Evolutionary conservation across 2,888 invertebrate species (phyloP), one percentile per base, ranked within the genome.

Genomic region (Congeria kusceri): DNA sequence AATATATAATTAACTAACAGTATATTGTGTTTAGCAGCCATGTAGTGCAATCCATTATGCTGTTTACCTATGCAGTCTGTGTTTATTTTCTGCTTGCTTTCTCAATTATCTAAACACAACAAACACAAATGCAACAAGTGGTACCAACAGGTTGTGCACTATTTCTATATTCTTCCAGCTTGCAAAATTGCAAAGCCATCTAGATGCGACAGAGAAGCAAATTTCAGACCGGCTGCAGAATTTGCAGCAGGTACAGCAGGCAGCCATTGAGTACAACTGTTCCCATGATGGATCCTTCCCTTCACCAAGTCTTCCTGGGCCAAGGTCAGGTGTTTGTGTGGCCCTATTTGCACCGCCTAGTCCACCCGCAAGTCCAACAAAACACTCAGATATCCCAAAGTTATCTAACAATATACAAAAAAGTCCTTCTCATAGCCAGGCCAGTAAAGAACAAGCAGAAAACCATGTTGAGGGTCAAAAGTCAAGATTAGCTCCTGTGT

Each of bases 231-330:
- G 71, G 27, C 72, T 87, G 1, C 57, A 69, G 20, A 44, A 70
- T n/a, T 57, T 87, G 27, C 80, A 83, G 58, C 56, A 74, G 49
- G 68, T 77, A 28, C 86, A 87, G 29, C 79, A 83, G 69, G 63
- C 62, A 25, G 81, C 87, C 4, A 80, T 87, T 47, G 87, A 87
- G 57, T 84, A 85, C 67, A 80, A 77, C 29, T 49, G 71, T 61
- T 80, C 83, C 9, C 68, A 69, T 62, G 57, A 46, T 7, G 20
- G 53, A 9, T 39, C 63, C 2, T 20, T 28, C n/a, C 47, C 53
- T 13, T 56, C 56, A 15, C 63, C 70, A 7, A 58, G 46, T 5
- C 15, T 68, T 59, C 18, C 18, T 20, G 49, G 23, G 27, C 11
- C 20, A 53, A 53, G 23, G 20, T 25, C 53, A 53, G 27, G 27